Conservation (phyloP, 2,888 invertebrate species). For the Odontothrips loti region DNA sequence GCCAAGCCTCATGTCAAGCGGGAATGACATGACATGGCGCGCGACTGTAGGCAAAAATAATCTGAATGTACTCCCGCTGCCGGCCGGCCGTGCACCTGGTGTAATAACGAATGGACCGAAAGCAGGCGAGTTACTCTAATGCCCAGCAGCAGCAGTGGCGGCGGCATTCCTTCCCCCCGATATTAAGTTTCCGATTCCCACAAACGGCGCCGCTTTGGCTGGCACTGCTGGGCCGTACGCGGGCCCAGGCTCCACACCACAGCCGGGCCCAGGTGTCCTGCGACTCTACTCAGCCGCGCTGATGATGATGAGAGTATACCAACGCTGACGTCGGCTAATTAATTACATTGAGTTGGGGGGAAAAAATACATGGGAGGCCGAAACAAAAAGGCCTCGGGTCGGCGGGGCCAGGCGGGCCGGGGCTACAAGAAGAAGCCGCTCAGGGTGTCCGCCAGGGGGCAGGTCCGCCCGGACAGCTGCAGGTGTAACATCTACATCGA, state of each 20-base stretch:
- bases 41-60: no score
- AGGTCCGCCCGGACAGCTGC: neutral
- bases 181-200: no score
- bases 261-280: neutral
- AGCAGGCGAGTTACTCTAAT: no score
- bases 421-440: neutral
- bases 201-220: neutral
- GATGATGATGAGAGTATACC: slow-evolving; percentile 21
- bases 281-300: neutral
- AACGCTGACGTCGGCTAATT: slow-evolving; percentile 21
- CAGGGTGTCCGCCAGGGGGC: no score
- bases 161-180: no score
- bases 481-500: slow-evolving; percentile 15
- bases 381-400: neutral
- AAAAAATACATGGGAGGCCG: neutral
- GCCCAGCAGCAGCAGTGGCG: no score
- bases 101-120: no score
- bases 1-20: no score
- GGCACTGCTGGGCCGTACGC: neutral
- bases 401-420: neutral
- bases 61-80: no score
- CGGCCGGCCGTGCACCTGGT: no score
- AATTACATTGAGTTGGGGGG: neutral
- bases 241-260: neutral
- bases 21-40: no score